phyloP scores from a whole-genome alignment of 1,140 invertebrate species.

The Lepidurus packardi region DNA sequence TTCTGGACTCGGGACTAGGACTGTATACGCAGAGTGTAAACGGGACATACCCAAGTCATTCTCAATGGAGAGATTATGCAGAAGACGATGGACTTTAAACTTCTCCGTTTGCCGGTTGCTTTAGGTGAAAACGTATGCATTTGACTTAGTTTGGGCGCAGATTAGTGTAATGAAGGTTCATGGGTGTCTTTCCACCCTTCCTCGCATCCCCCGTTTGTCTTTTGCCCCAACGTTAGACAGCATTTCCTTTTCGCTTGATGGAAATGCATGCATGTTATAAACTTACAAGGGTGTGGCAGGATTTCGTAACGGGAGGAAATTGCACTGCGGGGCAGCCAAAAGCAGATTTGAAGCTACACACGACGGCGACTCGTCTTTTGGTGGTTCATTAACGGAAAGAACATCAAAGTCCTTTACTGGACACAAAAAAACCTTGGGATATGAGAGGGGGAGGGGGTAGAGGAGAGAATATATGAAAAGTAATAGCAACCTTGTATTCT shows the following conservation, averaged over 20 bases:
- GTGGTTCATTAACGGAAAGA: constrained; percentile 10
- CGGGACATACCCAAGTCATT: background rate
- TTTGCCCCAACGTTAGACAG: background rate
- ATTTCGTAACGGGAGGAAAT: constrained; percentile 6
- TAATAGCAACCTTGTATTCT: background rate
- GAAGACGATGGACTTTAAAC: background rate
- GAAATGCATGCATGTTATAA: constrained; percentile 6
- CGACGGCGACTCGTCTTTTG: background rate
- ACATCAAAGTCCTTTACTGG: background rate
- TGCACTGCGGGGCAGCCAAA: constrained; percentile 6
- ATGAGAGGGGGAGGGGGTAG: background rate
- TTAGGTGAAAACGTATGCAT: too few relatives aligned
- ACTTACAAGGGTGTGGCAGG: constrained; percentile 2
- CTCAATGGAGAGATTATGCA: background rate
- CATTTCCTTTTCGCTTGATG: background rate
- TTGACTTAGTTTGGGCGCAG: too few relatives aligned
- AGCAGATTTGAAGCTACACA: background rate
- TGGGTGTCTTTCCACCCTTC: too few relatives aligned
- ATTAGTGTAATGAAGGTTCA: too few relatives aligned
- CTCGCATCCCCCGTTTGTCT: too few relatives aligned
- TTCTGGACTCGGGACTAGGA: too few relatives aligned
- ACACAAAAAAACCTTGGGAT: background rate
- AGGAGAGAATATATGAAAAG: background rate
- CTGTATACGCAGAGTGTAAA: too few relatives aligned
- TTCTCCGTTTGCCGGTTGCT: too few relatives aligned